A percentile compares a stretch with the other conserved stretches of the same genome.
Evolutionary conservation across 2,113 vertebrate species (phyloP).

Genomic region (Epinephelus moara): DNA sequence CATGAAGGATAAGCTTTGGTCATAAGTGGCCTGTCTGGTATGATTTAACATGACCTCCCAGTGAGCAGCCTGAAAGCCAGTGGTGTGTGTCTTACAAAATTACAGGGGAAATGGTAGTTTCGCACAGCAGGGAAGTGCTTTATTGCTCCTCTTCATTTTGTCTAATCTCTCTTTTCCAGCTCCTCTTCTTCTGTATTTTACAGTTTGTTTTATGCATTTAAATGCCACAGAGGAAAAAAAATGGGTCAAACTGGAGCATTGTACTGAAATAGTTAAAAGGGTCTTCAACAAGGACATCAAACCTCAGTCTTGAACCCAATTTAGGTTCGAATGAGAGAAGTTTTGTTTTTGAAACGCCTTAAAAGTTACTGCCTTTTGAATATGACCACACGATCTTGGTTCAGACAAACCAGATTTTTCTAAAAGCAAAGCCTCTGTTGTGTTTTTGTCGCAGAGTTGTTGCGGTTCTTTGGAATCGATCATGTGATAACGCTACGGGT

Average conservation of each 20-base stretch:
- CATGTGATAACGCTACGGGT: conserved; percentile 19
- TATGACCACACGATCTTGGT: conserved; percentile 21
- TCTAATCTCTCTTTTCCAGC: not conserved
- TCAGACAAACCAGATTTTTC: conserved; percentile 8
- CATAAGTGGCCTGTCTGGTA: conserved; percentile 34
- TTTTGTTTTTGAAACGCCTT: conserved; percentile 22
- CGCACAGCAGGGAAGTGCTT: conserved; percentile 16
- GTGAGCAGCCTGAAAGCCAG: conserved; percentile 25
- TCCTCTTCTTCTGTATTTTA: not conserved
- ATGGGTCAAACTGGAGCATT: not conserved
- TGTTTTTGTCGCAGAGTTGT: conserved; percentile 19
- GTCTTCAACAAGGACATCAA: not conserved
- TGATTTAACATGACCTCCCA: conserved; percentile 49
- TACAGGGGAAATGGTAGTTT: conserved; percentile 9
- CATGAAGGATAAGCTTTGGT: conserved; percentile 10
- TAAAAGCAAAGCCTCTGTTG: conserved; percentile 8
- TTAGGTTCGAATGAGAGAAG: not conserved
- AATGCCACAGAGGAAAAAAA: not conserved
- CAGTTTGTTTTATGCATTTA: not conserved
- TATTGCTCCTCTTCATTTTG: conserved; percentile 2
- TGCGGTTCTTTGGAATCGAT: conserved; percentile 11
- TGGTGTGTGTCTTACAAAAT: conserved; percentile 16
- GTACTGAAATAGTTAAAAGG: not conserved
- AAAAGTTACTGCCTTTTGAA: conserved; percentile 19
- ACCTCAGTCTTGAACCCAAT: not conserved